Base-by-base conservation (phyloP, 2,888 invertebrate genomes). In the Cryptosula pallasiana region DNA sequence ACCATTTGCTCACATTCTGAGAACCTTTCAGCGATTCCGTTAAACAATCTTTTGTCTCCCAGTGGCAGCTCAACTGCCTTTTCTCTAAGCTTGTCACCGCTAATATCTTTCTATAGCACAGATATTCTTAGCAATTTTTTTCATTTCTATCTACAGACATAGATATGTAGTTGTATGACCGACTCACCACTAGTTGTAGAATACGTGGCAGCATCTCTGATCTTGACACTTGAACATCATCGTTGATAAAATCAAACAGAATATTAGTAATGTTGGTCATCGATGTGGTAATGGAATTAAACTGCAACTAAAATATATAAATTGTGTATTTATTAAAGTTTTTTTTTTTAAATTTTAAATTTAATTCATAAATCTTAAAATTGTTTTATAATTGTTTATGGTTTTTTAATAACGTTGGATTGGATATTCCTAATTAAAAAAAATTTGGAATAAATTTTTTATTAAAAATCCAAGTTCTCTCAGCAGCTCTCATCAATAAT, bases 171-270 rank as follows among this genome's bases (percentile, higher is more conserved):
- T n/a, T n/a, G n/a, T n/a, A n/a, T n/a, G n/a, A n/a, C n/a, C n/a
- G n/a, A 23, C 63, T 63, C 32, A 63, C 63, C 29, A 63, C 34
- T 32, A 63, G 34, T 32, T 63, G 63, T n/a, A 63, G 13, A 32
- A 63, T 63, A 32, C 27, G 63, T 9, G 63, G 63, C 1, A 63
- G 27, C 16, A 63, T 63, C 32, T 63, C 63, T 63, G 63, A 63
- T 32, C 63, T 63, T 63, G 63, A 63, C 63, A 27, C 63, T 32
- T 27, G 63, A 13, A 45, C 45, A 27, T 29, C 32, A 32, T 63
- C 63, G n/a, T 63, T 25, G 27, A 63, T 32, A 63, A 63, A 63
- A n/a, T 63, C 63, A 63, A 63, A 63, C 32, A 63, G 32, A 32
- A 63, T 63, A n/a, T 63, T 63, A 5, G 63, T 63, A 5, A 63